phyloP scores from a whole-genome alignment of 2,113 vertebrate genomes.

The Corythaixoides concolor region DNA sequence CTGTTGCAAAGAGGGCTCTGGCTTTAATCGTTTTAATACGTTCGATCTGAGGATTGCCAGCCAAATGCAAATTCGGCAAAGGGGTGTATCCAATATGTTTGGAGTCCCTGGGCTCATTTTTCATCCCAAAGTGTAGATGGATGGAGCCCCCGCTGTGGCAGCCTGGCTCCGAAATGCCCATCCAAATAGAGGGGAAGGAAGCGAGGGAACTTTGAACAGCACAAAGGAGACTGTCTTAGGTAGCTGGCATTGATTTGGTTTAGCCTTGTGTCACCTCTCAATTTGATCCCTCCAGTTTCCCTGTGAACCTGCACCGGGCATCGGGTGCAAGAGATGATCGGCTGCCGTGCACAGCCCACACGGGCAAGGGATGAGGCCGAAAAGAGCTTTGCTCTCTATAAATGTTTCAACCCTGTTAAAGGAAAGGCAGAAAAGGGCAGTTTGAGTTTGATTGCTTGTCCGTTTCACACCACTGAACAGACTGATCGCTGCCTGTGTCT shows the following conservation, averaged over 20 bases:
- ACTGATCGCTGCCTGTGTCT: neutral
- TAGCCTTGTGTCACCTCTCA: neutral
- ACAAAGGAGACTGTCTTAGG: neutral
- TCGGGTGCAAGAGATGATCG: accelerated
- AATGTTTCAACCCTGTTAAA: neutral
- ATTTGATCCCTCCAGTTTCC: neutral
- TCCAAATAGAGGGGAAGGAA: neutral
- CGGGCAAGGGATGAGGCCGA: accelerated
- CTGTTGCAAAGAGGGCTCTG: neutral
- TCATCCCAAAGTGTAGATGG: neutral
- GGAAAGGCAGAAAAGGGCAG: neutral
- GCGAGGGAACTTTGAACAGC: neutral
- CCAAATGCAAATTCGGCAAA: neutral
- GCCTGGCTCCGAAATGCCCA: neutral
- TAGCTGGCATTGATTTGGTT: neutral
- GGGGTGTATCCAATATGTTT: neutral
- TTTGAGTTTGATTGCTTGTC: neutral
- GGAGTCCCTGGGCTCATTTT: neutral
- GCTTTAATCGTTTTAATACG: neutral
- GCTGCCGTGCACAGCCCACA: neutral
- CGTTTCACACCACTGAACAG: neutral
- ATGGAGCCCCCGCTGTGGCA: neutral
- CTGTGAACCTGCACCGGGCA: neutral
- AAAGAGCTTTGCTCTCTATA: neutral
- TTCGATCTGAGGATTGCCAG: neutral